Base-by-base conservation (phyloP, 2,888 invertebrate species). In the Eueremaeus valkanovi region DNA sequence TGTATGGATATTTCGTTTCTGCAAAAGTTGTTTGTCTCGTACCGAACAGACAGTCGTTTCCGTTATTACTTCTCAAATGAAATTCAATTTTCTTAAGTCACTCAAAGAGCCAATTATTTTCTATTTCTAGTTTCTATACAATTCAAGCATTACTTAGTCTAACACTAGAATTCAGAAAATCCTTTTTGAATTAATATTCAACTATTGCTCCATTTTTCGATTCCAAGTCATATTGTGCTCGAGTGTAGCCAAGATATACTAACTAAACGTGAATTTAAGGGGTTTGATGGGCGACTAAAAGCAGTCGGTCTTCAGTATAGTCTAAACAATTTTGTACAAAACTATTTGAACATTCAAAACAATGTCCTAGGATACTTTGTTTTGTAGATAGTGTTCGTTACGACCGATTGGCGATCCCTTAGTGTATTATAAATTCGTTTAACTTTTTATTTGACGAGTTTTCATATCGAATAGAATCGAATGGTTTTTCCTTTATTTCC, bases 41-140 rank as follows among this genome's bases (percentile, higher is more conserved):
- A 55, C 27, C 55, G 55, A 55, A 27, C 27, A 27, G 51, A 55
- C 27, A n/a, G 9, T 9, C 3, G 27, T 55, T 1, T 55, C 27
- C 3, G 9, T 27, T 27, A 55, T 24, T 27, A 11, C 6, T 11
- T 55, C 27, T 55, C 21, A 55, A 55, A 55, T 55, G 16, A 55
- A 55, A 55, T 55, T 27, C 55, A 55, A 55, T 55, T 55, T 24
- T 27, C 27, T 55, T 45, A 13, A 45, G 55, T 55, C 55, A 55
- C 55, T 55, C 55, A 55, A 55, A 55, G 27, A 55, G 55, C 11
- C 55, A 55, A 55, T 55, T 55, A 55, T 55, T 55, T 55, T 55
- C 11, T 27, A 9, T 55, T 18, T 55, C 11, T 40, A 16, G 42
- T 55, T 55, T 27, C 27, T 27, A 24, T 9, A 27, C 24, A 55